Percentiles rank a stretch among this genome's conserved stretches.
phyloP scores from a whole-genome alignment of 2,113 vertebrate species.

The Oenanthe melanoleuca region DNA sequence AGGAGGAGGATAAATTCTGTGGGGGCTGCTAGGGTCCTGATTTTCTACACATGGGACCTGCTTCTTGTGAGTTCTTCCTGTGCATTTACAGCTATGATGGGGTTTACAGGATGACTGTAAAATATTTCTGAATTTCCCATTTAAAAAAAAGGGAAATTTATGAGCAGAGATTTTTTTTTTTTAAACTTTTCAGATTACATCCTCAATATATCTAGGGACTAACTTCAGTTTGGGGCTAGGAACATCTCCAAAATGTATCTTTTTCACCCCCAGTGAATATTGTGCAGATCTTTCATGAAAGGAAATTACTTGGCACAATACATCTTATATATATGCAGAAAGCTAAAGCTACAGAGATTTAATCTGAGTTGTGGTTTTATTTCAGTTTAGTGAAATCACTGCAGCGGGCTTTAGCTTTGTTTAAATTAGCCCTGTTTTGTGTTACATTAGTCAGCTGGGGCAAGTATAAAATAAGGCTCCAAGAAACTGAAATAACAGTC shows the following conservation, averaged over 20 bases:
- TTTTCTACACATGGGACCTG: background rate
- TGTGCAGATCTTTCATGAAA: background rate
- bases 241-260: background rate
- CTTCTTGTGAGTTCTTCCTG: background rate
- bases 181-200: background rate
- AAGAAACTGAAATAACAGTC: conserved; percentile 7
- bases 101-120: background rate
- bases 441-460: background rate
- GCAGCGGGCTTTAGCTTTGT: background rate
- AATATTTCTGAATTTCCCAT: background rate
- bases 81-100: background rate
- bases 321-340: background rate
- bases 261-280: background rate
- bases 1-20: background rate
- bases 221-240: background rate
- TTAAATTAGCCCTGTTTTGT: conserved; percentile 31
- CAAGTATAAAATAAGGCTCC: background rate
- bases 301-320: background rate
- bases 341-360: background rate
- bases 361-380: conserved; percentile 17
- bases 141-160: background rate
- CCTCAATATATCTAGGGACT: background rate
- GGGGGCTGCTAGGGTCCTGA: background rate
- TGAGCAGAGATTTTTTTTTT: background rate
- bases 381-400: conserved; percentile 33